Evolutionary conservation across 2,888 invertebrate species (phyloP).

Genomic region (Odontocolon sp.): DNA sequence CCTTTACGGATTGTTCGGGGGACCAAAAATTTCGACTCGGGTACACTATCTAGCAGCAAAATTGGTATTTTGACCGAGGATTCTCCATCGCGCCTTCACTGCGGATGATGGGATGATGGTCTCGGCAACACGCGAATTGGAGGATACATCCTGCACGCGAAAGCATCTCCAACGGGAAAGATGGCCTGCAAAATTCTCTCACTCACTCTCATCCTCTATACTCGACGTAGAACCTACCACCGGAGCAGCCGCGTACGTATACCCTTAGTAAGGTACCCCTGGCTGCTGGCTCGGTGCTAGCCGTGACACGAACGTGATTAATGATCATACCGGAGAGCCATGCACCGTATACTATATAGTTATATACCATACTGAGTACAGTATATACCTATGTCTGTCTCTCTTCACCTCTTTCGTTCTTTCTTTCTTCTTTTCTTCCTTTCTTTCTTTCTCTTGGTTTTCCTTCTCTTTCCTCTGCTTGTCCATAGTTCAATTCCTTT

Average conservation of each 20-base stretch:
- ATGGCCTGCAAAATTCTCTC: slow-evolving; percentile 55
- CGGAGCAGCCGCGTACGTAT: slow-evolving; percentile 66
- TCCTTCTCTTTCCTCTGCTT: slow-evolving; percentile 54
- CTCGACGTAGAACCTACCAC: slow-evolving; percentile 51
- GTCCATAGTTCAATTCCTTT: slow-evolving; percentile 67
- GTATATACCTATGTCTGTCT: slow-evolving; percentile 38
- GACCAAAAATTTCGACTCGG: no score
- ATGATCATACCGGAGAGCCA: slow-evolving; percentile 78
- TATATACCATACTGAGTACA: slow-evolving; percentile 4
- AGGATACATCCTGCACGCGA: slow-evolving; percentile 55
- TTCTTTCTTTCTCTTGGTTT: slow-evolving; percentile 52
- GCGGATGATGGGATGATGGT: slow-evolving; percentile 41
- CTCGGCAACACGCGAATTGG: slow-evolving; percentile 37
- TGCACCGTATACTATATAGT: slow-evolving; percentile 71
- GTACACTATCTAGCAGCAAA: no score
- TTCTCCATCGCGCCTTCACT: no score
- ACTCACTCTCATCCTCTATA: slow-evolving; percentile 52
- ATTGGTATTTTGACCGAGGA: no score
- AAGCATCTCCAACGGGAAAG: slow-evolving; percentile 48
- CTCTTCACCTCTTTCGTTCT: slow-evolving; percentile 45
- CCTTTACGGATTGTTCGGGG: no score
- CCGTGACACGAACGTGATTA: slow-evolving; percentile 80
- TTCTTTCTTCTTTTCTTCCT: slow-evolving; percentile 49
- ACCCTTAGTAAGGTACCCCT: slow-evolving; percentile 79
- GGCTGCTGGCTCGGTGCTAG: slow-evolving; percentile 77